A percentile compares a stretch with the other conserved stretches of the same genome.
These are phyloP conservation scores for Cryptophagus acutangulus DNA, from an alignment of 2,888 invertebrate species.

Conservation along the genomic window DNA sequence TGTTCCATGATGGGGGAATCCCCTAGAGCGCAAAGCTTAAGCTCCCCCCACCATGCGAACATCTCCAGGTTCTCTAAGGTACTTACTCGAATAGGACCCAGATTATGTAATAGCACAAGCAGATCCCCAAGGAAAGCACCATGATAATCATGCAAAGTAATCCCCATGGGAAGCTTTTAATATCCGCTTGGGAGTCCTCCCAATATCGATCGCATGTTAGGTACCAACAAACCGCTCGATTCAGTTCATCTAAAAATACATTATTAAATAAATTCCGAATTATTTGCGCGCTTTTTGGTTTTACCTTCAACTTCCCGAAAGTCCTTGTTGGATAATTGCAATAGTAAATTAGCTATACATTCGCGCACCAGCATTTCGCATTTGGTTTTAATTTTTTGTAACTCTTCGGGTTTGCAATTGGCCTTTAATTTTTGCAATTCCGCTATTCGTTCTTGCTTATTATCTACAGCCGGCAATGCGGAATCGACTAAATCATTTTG, in stretches of 20 bases:
- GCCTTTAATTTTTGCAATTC: slow-evolving; percentile 69
- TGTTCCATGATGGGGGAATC: too few relatives aligned
- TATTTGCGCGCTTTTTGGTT: slow-evolving; percentile 1
- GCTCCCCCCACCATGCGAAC: too few relatives aligned
- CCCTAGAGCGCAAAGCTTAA: too few relatives aligned
- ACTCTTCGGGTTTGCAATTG: slow-evolving; percentile 74
- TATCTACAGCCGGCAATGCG: slow-evolving; percentile 61
- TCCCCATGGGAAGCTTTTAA: slow-evolving; percentile 78
- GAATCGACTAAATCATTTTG: slow-evolving; percentile 66
- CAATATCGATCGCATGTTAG: slow-evolving; percentile 88
- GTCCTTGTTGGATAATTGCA: slow-evolving; percentile 75
- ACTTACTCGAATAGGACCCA: slow-evolving; percentile 91
- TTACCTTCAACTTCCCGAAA: slow-evolving; percentile 83
- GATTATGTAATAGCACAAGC: slow-evolving; percentile 87
- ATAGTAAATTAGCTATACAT: slow-evolving; percentile 74
- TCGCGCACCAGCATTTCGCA: slow-evolving; percentile 67
- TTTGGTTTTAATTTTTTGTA: slow-evolving; percentile 62
- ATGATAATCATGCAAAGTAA: slow-evolving; percentile 71
- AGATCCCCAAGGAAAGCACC: slow-evolving; percentile 74
- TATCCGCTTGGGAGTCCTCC: slow-evolving; percentile 74
- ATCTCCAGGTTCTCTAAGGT: too few relatives aligned
- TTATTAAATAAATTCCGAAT: background rate
- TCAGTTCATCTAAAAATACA: slow-evolving; percentile 68
- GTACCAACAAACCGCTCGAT: slow-evolving; percentile 87
- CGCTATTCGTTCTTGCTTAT: slow-evolving; percentile 61